Percentiles rank a stretch among this genome's conserved stretches.
Conservation (phyloP, 2,888 invertebrate genomes). For the Dryococelus australis region DNA sequence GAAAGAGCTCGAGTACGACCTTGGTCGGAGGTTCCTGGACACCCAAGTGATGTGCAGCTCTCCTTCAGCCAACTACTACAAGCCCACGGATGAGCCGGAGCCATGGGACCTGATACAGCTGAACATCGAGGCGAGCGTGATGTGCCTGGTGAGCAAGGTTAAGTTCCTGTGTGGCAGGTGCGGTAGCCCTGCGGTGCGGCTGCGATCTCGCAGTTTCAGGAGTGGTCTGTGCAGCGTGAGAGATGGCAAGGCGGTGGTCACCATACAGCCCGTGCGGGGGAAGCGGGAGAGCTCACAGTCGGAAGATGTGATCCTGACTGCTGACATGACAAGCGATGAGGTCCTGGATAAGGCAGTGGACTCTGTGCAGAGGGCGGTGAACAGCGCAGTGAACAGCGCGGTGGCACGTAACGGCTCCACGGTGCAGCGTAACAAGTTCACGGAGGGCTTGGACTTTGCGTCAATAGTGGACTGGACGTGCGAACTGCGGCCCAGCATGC, state of each 20-base stretch:
- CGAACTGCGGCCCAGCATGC: slow-evolving; percentile 79
- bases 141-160: slow-evolving; percentile 83
- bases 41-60: slow-evolving; percentile 60
- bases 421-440: slow-evolving; percentile 70
- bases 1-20: slow-evolving; percentile 54
- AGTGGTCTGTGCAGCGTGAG: slow-evolving; percentile 45
- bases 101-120: slow-evolving; percentile 86
- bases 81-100: slow-evolving; percentile 82
- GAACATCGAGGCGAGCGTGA: slow-evolving; percentile 86
- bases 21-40: slow-evolving; percentile 60
- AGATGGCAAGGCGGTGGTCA: slow-evolving; percentile 36
- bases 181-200: slow-evolving; percentile 70
- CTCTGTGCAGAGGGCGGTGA: slow-evolving; percentile 58
- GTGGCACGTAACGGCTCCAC: slow-evolving; percentile 60
- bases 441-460: slow-evolving; percentile 72
- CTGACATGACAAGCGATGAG: slow-evolving; percentile 42
- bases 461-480: slow-evolving; percentile 78
- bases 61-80: slow-evolving; percentile 79
- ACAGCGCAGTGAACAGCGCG: slow-evolving; percentile 60
- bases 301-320: slow-evolving; percentile 31
- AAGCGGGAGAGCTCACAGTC: neutral
- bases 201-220: slow-evolving; percentile 50
- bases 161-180: slow-evolving; percentile 80
- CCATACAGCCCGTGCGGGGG: slow-evolving; percentile 39
- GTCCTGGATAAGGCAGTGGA: slow-evolving; percentile 44